phyloP scores from a whole-genome alignment of 2,888 invertebrate genomes.

The Morpho achilles region DNA sequence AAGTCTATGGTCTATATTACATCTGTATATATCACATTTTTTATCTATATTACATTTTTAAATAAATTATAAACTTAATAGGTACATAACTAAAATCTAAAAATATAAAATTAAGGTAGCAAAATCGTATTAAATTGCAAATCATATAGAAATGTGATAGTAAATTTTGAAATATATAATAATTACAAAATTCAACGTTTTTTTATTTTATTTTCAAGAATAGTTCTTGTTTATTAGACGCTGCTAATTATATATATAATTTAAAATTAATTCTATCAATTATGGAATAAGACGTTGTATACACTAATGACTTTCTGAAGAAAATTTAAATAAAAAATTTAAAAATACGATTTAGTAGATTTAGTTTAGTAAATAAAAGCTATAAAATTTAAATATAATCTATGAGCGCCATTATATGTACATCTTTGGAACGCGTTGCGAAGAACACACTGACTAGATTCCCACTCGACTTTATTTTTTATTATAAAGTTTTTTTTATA shows the following conservation, averaged over 20 bases:
- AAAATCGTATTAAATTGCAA: not conserved
- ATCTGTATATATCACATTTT: no score
- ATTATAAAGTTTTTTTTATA: conserved; percentile 26
- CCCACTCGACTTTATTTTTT: conserved; percentile 52
- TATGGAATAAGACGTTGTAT: no score
- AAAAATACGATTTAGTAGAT: not conserved
- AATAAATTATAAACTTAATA: no score
- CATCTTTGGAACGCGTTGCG: conserved; percentile 77
- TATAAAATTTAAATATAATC: conserved; percentile 19
- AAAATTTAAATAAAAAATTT: not conserved
- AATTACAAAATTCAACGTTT: not conserved
- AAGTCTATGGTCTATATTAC: no score
- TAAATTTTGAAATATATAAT: not conserved
- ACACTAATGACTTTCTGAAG: no score
- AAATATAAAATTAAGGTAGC: not conserved
- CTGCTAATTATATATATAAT: no score
- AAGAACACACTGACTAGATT: conserved; percentile 76
- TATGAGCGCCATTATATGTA: conserved; percentile 64
- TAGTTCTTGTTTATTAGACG: no score
- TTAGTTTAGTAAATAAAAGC: conserved; percentile 17
- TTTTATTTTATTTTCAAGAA: no score
- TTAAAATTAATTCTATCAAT: no score
- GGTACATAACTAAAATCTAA: no score
- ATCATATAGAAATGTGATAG: not conserved
- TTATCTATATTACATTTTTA: no score